Evolutionary conservation across 2,797 vertebrate species (phyloP).

Genomic region (Leptodactylus fallax): DNA sequence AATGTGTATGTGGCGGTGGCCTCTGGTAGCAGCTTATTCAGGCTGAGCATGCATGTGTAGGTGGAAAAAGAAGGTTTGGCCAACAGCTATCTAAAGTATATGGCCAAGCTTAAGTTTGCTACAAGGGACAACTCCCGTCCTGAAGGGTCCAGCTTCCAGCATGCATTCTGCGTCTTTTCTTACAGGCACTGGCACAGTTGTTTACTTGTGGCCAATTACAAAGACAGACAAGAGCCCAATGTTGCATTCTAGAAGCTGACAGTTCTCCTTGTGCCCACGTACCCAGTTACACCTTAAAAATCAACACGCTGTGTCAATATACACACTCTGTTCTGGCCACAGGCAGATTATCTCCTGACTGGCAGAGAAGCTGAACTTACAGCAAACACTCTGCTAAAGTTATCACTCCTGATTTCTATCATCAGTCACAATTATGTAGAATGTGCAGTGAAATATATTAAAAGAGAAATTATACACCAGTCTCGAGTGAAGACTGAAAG

Average conservation of each 20-base stretch:
- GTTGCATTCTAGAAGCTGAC: neutral
- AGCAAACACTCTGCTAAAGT: neutral
- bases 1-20: too few relatives aligned
- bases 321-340: rapidly evolving
- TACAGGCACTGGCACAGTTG: too few relatives aligned
- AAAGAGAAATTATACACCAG: neutral
- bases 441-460: neutral
- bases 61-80: too few relatives aligned
- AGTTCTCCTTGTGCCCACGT: neutral
- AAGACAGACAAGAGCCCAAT: neutral
- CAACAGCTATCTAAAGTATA: too few relatives aligned
- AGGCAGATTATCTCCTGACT: neutral
- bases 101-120: too few relatives aligned
- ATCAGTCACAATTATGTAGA: neutral
- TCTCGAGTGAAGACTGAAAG: too few relatives aligned
- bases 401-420: neutral
- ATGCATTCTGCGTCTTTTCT: too few relatives aligned
- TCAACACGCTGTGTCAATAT: neutral
- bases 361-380: neutral
- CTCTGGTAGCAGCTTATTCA: too few relatives aligned
- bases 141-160: too few relatives aligned
- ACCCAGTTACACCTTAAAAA: slow-evolving; percentile 23
- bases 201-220: neutral
- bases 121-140: too few relatives aligned
- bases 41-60: too few relatives aligned